These are phyloP conservation scores for Synergus japonicus DNA, from an alignment of 2,888 invertebrate species.

Conservation along the genomic window DNA sequence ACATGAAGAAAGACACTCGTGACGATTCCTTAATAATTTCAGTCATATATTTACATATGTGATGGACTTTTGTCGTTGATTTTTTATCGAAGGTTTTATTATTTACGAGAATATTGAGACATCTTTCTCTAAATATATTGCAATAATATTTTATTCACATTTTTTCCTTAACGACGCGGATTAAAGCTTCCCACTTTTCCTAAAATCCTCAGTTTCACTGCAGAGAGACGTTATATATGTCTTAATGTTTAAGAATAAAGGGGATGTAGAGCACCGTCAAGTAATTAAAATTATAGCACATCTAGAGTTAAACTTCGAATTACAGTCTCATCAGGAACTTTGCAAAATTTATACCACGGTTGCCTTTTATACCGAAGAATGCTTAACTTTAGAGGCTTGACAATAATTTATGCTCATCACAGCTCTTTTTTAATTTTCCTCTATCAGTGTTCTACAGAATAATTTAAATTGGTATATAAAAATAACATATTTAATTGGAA, in stretches of 20 bases:
- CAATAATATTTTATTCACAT: not conserved
- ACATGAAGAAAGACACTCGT: constrained; percentile 12
- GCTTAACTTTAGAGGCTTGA: not conserved
- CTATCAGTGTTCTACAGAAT: not conserved
- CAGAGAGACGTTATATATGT: not conserved
- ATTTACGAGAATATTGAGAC: not conserved
- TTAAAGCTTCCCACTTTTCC: not conserved
- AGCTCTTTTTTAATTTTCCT: not conserved
- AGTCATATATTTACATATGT: constrained; percentile 2
- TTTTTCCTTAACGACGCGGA: not conserved
- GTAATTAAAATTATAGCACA: constrained; percentile 8
- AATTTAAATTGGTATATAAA: not conserved
- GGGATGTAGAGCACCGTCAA: not conserved
- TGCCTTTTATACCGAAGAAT: constrained; percentile 6
- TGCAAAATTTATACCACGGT: not conserved
- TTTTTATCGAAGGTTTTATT: not conserved
- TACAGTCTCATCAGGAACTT: constrained; percentile 3
- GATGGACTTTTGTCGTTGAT: constrained; percentile 21
- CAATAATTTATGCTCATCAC: not conserved
- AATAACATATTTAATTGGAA: not conserved
- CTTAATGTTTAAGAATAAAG: constrained; percentile 5
- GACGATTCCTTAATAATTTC: constrained; percentile 18
- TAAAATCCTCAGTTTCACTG: not conserved
- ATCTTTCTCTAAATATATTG: too few species aligned
- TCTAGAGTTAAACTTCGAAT: not conserved